Percentiles rank a stretch among this genome's conserved stretches.
Evolutionary conservation across 2,113 vertebrate genomes (phyloP).

Genomic region (Gila orcuttii): DNA sequence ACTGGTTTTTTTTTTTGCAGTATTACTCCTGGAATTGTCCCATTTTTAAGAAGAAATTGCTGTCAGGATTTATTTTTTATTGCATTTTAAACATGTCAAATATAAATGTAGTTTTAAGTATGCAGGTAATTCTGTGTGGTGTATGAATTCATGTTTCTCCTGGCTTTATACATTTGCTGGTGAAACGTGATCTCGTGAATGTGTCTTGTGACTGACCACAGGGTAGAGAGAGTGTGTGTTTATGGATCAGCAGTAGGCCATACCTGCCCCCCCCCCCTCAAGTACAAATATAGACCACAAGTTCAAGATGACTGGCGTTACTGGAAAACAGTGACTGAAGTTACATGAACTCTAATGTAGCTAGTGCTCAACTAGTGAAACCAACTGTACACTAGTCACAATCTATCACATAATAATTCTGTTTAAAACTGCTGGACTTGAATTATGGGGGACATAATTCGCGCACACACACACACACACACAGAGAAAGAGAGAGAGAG

Average conservation of each 20-base stretch:
- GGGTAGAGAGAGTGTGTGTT: slow-evolving; percentile 17
- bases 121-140: no score
- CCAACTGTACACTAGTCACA: neutral
- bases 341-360: slow-evolving; percentile 20
- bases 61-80: no score
- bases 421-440: no score
- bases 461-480: no score
- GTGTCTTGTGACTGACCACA: slow-evolving; percentile 46
- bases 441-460: no score
- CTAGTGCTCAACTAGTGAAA: neutral
- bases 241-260: slow-evolving; percentile 21
- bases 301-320: slow-evolving; percentile 17
- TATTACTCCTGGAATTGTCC: neutral
- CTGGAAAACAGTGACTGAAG: slow-evolving; percentile 12
- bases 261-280: neutral
- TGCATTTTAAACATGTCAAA: neutral
- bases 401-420: neutral
- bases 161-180: slow-evolving; percentile 39
- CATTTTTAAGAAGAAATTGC: neutral
- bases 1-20: neutral
- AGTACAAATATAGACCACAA: slow-evolving; percentile 47
- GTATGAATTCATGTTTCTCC: neutral
- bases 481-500: no score
- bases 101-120: neutral
- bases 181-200: slow-evolving; percentile 51